These are phyloP conservation scores for Lasioglossum figueresi DNA, from an alignment of 2,888 invertebrate species.

Conservation along the genomic window DNA sequence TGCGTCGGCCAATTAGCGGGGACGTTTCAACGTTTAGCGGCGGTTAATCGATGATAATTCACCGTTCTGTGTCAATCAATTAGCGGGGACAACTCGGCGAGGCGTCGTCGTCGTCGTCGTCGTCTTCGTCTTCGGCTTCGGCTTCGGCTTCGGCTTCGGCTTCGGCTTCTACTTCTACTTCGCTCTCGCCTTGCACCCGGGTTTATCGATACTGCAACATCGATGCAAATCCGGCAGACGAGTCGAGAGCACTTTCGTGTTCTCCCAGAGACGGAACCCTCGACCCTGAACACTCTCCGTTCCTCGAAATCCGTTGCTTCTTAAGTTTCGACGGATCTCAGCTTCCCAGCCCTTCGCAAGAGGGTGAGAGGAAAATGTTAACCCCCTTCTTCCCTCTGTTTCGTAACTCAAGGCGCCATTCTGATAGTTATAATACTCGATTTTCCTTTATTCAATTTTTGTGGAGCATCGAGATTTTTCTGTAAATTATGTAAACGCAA, in stretches of 20 bases:
- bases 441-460: background rate
- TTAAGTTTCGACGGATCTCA: background rate
- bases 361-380: background rate
- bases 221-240: constrained; percentile 14
- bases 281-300: constrained; percentile 9
- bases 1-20: constrained; percentile 29
- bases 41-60: constrained; percentile 32
- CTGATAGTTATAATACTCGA: background rate
- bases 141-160: background rate
- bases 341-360: background rate
- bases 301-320: constrained; percentile 9
- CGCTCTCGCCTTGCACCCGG: background rate
- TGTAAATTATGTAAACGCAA: background rate
- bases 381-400: background rate
- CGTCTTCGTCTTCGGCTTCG: background rate
- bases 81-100: constrained; percentile 2
- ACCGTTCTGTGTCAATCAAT: constrained; percentile 26
- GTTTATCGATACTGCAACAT: background rate
- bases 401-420: background rate
- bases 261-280: background rate
- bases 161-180: background rate
- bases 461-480: background rate
- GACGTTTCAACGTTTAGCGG: constrained; percentile 10
- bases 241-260: constrained; percentile 36
- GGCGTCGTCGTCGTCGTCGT: background rate